phyloP scores from a whole-genome alignment of 2,888 invertebrate species.

The Synanthedon vespiformis region DNA sequence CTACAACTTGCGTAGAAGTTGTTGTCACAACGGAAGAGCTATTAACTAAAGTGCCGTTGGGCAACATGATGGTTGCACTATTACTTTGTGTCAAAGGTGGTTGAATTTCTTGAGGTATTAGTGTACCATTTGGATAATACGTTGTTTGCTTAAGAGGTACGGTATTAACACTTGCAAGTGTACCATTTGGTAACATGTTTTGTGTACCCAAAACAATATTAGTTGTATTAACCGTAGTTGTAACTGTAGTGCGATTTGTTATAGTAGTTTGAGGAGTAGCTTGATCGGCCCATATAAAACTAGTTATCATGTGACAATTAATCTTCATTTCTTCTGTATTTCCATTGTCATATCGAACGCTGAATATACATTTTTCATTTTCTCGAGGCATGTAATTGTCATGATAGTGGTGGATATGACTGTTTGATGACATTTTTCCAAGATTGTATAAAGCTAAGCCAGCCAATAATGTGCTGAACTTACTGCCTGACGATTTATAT shows the following conservation, averaged over 20 bases:
- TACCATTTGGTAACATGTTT: neutral
- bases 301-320: conserved; percentile 11
- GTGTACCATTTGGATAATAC: neutral
- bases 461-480: conserved; percentile 11
- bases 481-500: conserved; percentile 12
- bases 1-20: neutral
- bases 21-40: neutral
- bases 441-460: conserved; percentile 15
- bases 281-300: conserved; percentile 8
- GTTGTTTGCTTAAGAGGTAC: neutral
- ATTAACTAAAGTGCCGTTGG: neutral
- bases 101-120: neutral
- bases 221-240: neutral
- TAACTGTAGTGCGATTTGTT: neutral
- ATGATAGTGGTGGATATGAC: neutral
- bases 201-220: neutral
- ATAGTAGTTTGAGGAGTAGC: neutral
- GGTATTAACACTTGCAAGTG: neutral
- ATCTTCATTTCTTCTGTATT: conserved; percentile 10
- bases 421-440: conserved; percentile 3
- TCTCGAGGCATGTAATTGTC: conserved; percentile 6
- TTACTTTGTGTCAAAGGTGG: neutral
- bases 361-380: conserved; percentile 12
- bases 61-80: neutral
- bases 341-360: conserved; percentile 8